phyloP scores from a whole-genome alignment of 2,797 vertebrate species.

The Merluccius polli region DNA sequence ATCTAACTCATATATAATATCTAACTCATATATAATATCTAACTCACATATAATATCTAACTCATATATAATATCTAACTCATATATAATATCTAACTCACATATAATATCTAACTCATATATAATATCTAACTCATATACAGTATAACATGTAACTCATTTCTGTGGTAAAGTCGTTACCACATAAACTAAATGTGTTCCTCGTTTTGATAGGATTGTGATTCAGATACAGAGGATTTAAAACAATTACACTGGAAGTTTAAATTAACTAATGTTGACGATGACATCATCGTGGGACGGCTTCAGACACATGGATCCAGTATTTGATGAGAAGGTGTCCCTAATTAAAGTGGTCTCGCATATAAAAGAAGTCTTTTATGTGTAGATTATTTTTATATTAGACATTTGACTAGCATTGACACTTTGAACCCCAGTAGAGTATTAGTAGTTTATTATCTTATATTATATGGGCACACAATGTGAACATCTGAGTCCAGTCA shows the following conservation, averaged over 20 bases:
- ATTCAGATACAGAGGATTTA: background rate
- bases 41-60: too few species aligned
- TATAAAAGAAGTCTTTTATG: background rate
- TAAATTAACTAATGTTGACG: background rate
- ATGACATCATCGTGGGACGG: background rate
- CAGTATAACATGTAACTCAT: too few species aligned
- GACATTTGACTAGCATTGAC: background rate
- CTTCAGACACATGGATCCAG: background rate
- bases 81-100: too few species aligned
- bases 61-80: too few species aligned
- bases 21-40: too few species aligned
- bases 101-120: too few species aligned
- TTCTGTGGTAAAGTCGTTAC: background rate
- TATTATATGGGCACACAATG: background rate
- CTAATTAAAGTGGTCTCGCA: background rate
- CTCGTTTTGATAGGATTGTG: background rate
- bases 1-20: too few species aligned
- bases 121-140: too few species aligned
- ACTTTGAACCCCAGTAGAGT: background rate
- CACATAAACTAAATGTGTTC: background rate
- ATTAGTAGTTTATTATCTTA: background rate
- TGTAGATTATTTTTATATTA: background rate
- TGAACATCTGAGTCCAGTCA: background rate
- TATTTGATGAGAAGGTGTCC: background rate
- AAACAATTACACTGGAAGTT: background rate